Conservation (phyloP, 2,113 vertebrate genomes). For the Nothocercus nigrocapillus region DNA sequence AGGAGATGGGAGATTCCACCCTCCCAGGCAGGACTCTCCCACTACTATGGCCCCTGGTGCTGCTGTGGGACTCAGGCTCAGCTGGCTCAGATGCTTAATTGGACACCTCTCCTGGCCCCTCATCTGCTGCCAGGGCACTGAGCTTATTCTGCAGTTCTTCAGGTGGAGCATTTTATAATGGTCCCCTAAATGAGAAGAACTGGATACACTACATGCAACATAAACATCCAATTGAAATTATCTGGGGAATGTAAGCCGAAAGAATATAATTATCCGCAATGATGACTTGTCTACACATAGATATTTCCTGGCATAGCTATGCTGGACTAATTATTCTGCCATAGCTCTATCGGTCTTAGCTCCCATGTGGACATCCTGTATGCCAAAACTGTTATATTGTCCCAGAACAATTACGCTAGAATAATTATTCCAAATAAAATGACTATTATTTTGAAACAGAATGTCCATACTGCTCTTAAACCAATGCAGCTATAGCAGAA, state of each 20-base stretch:
- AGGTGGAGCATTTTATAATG: neutral
- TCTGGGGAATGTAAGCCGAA: neutral
- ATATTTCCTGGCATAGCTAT: slow-evolving; percentile 3
- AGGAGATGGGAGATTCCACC: neutral
- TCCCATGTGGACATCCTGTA: neutral
- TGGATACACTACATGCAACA: neutral
- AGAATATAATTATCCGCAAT: neutral
- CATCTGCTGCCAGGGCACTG: accelerated
- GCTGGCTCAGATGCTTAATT: neutral
- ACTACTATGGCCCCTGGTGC: neutral
- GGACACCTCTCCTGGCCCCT: neutral
- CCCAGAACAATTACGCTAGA: neutral
- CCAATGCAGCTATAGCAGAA: neutral
- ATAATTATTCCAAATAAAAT: slow-evolving; percentile 36
- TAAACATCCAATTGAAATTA: neutral
- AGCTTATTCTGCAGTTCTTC: neutral
- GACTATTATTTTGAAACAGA: slow-evolving; percentile 12
- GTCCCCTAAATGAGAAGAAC: neutral
- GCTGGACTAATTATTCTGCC: slow-evolving; percentile 9
- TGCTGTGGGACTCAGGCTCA: neutral
- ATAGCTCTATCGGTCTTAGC: neutral
- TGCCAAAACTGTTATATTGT: neutral
- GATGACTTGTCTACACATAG: neutral
- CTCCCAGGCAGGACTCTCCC: accelerated
- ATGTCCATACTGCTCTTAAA: neutral